Base-by-base conservation (phyloP, 2,797 vertebrate species). In the Meda fulgida region DNA sequence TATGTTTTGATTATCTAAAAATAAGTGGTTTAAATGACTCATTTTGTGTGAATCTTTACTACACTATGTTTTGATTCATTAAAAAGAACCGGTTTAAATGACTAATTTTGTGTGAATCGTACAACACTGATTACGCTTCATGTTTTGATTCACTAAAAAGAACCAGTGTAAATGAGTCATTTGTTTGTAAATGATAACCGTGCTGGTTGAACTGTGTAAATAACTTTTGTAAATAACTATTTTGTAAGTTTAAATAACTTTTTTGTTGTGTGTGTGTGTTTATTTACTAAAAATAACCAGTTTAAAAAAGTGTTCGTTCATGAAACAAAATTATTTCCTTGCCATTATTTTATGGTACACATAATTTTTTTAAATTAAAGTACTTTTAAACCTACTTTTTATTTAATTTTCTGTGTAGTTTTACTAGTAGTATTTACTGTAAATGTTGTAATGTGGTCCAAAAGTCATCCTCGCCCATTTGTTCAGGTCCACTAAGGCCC, bases 401-500 rank as follows among this genome's bases (percentile, higher is more conserved):
- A 46, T 46, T 29, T 18, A 18, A 18, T 19, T 5, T 6, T 36
- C 36, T 36, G 40, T 19, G 13, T 72, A 29, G 16, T 51, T 73
- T 31, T 29, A 48, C 19, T 21, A 73, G 16, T 31, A 31, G 9
- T 3, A 43, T 21, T 71, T 51, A 19, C 23, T 26, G 13, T 43
- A 8, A 8, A 34, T 75, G 29, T 31, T 43, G 55, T 58, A n/a
- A 58, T n/a, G 21, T 29, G 14, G 40, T 72, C 13, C 40, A 72
- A 18, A 46, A 71, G n/a, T 29, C 4, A 0, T 16, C 46, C 46
- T 46, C 4, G 13, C 16, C 65, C 65, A 58, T 71, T 58, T 19
- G 66, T 67, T 48, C 26, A 26, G 72, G 19, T 6, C 77, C 70
- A 46, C 79, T 69, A 48, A 72, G 81, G 69, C 34, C 58, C 40